phyloP scores from a whole-genome alignment of 2,113 vertebrate species.

The Cyanistes caeruleus region DNA sequence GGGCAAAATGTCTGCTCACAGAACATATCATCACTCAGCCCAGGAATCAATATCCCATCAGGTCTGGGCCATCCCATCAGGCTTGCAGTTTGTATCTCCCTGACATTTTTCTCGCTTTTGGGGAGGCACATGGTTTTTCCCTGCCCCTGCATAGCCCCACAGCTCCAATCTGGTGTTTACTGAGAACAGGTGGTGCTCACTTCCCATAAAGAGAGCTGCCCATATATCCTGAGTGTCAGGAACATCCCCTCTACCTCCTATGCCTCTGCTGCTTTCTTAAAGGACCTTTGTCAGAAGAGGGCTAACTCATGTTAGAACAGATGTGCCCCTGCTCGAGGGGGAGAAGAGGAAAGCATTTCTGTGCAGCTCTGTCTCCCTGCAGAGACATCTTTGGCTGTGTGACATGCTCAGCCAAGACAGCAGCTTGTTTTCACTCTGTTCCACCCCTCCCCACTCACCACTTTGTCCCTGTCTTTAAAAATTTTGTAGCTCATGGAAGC shows the following conservation, averaged over 20 bases:
- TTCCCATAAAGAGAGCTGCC: not conserved
- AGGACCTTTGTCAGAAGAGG: conserved; percentile 12
- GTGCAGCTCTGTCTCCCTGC: not conserved
- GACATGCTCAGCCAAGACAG: conserved; percentile 26
- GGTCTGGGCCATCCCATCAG: not conserved
- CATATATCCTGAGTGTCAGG: not conserved
- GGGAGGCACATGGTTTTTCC: not conserved
- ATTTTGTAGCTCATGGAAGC: not conserved
- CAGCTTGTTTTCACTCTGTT: not conserved
- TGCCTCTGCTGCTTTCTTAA: not conserved
- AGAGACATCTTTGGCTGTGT: not conserved
- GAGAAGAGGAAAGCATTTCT: not conserved
- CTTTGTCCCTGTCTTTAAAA: conserved; percentile 41
- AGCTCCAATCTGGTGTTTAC: conserved; percentile 58
- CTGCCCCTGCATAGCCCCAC: not conserved
- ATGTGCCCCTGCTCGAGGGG: conserved; percentile 4
- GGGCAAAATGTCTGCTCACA: not conserved
- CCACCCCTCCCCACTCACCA: conserved; percentile 41
- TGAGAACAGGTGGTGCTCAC: conserved; percentile 45
- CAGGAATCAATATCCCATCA: not conserved
- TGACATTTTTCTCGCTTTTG: not conserved
- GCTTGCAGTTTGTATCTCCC: not conserved
- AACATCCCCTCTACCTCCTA: not conserved
- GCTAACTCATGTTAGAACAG: not conserved
- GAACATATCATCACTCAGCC: not conserved